Conservation (phyloP, 2,113 vertebrate species). For the Callipepla californica region DNA sequence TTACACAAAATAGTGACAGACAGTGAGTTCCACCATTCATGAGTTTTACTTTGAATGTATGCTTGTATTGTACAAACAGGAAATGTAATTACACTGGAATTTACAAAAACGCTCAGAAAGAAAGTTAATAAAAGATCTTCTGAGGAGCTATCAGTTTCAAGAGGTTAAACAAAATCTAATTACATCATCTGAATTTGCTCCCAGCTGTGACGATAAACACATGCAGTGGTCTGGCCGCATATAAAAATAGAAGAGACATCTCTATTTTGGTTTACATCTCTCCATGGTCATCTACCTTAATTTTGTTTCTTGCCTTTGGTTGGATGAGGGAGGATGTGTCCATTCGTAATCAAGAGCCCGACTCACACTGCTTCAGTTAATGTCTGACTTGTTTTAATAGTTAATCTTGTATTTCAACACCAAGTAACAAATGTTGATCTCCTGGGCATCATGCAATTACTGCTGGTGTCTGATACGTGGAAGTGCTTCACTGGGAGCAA, state of each 20-base stretch:
- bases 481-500: not conserved
- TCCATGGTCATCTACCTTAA: conserved; percentile 32
- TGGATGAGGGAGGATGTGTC: not conserved
- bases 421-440: not conserved
- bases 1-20: not conserved
- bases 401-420: not conserved
- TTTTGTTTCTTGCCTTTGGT: not conserved
- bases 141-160: not conserved
- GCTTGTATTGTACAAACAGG: not conserved
- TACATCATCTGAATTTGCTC: conserved; percentile 62
- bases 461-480: fast-evolving
- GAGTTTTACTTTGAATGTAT: not conserved
- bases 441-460: not conserved
- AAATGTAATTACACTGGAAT: not conserved
- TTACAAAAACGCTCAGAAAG: not conserved
- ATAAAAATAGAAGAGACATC: conserved; percentile 63
- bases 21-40: not conserved
- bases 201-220: conserved; percentile 61
- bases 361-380: not conserved
- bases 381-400: not conserved
- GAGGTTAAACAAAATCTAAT: conserved; percentile 56
- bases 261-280: conserved; percentile 65
- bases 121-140: not conserved
- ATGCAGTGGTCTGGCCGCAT: conserved; percentile 60
- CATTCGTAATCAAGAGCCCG: not conserved